Conservation (phyloP, 2,888 invertebrate species). For the Thalpophila matura region DNA sequence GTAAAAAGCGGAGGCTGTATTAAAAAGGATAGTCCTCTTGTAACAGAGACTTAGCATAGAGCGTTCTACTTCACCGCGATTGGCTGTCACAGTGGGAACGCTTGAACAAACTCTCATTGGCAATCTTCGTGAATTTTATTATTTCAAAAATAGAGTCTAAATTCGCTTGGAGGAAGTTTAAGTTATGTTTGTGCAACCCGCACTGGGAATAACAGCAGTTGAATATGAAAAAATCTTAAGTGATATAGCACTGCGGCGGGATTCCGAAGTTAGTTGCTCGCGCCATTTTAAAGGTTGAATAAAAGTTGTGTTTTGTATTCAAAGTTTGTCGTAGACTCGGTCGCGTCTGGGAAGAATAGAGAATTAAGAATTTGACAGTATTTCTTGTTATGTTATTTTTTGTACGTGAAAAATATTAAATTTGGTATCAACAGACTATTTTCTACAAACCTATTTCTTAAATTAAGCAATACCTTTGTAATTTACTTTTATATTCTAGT, state of each 20-base stretch:
- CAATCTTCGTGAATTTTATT: slow-evolving; percentile 22
- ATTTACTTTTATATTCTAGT: background rate
- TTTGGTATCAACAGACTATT: background rate
- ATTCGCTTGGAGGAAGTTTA: slow-evolving; percentile 33
- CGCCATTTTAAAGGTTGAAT: slow-evolving; percentile 52
- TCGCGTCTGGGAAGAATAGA: slow-evolving; percentile 32
- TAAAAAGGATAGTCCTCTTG: slow-evolving; percentile 79
- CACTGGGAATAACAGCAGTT: slow-evolving; percentile 67
- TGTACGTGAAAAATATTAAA: background rate
- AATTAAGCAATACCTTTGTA: background rate
- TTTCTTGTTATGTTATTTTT: slow-evolving; percentile 30
- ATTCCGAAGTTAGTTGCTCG: slow-evolving; percentile 46
- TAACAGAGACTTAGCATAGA: slow-evolving; percentile 63
- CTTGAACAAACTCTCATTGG: slow-evolving; percentile 45
- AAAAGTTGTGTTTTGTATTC: slow-evolving; percentile 56
- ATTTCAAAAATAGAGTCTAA: slow-evolving; percentile 20
- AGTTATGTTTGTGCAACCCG: slow-evolving; percentile 37
- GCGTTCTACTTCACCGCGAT: slow-evolving; percentile 65
- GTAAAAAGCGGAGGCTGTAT: slow-evolving; percentile 80
- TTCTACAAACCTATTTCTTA: background rate
- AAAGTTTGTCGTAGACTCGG: slow-evolving; percentile 35
- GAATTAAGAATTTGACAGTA: slow-evolving; percentile 18
- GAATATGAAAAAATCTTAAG: slow-evolving; percentile 74
- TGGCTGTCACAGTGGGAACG: slow-evolving; percentile 66
- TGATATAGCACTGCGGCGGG: slow-evolving; percentile 64